Evolutionary conservation across 2,797 vertebrate species (phyloP), one percentile per base, ranked within the genome.

Genomic region (Lepidocolaptes lacrymiger): DNA sequence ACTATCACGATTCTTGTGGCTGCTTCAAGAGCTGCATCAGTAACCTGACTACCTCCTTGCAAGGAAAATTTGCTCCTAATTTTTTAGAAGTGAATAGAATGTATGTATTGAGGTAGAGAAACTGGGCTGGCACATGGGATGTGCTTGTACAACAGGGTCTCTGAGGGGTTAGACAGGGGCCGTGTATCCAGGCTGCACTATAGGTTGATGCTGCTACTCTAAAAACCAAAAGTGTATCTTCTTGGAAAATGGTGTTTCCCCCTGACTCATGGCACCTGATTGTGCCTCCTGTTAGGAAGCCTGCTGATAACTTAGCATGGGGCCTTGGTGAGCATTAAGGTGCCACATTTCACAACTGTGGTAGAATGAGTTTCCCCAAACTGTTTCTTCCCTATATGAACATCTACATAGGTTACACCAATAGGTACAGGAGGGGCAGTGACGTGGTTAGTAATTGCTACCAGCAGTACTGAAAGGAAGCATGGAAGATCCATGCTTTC

Each of bases 81-180:
- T 34, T 58, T 63, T 9, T 16, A 58, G 23, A 46, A 85, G n/a
- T 10, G 54, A 62, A 74, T 12, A 49, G 49, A 59, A 37, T 37
- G 37, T 75, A 41, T 34, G 21, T 21, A 32, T 9, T 27, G 30
- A 72, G 36, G 30, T 10, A 79, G 36, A 64, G 39, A 49, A 78
- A 43, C 3, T 0, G 1, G n/a, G 21, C 20, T 41, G 54, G 24
- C 9, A 3, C 0, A 4, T 8, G 43, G 32, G 27, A 44, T 0
- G 2, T 28, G 6, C 8, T 54, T n/a, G 34, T 23, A 19, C 15
- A 49, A 48, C 36, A 24, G 41, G 14, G 20, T 66, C n/a, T 37
- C 62, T 63, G n/a, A 26, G 15, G 36, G 66, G 32, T 14, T 27
- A 12, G 17, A 39, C 24, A 34, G 44, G 51, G 23, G 6, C 34